These are phyloP conservation scores for Euphydryas editha DNA, from an alignment of 2,888 invertebrate genomes.

Conservation along the genomic window DNA sequence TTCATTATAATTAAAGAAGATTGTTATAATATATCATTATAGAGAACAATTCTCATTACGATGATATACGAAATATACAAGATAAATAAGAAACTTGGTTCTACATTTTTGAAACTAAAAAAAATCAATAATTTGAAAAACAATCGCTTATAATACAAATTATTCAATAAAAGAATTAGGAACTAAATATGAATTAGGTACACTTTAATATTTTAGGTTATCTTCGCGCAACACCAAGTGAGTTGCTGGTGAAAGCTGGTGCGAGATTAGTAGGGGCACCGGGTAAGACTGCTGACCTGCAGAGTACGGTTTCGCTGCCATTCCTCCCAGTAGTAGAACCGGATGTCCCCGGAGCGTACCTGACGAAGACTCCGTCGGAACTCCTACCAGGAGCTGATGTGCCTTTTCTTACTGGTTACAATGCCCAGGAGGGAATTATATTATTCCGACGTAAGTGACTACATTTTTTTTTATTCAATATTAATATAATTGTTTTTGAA, in stretches of 20 bases:
- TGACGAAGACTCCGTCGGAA: conserved; percentile 78
- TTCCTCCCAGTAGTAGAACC: conserved; percentile 84
- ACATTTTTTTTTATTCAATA: not conserved
- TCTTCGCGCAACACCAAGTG: conserved; percentile 83
- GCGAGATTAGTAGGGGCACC: conserved; percentile 77
- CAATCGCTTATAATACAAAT: too few species aligned
- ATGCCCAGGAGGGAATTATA: conserved; percentile 86
- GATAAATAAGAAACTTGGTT: too few species aligned
- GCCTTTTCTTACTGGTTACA: conserved; percentile 86
- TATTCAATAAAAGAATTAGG: not conserved
- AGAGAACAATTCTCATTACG: too few species aligned
- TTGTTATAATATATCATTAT: too few species aligned
- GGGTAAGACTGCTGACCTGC: conserved; percentile 71
- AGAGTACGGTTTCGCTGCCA: conserved; percentile 84
- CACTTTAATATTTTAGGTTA: conserved; percentile 62
- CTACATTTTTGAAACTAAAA: too few species aligned
- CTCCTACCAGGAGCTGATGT: conserved; percentile 80
- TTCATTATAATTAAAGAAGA: too few species aligned
- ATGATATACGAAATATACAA: too few species aligned
- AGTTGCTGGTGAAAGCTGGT: conserved; percentile 83
- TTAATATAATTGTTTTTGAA: too few species aligned
- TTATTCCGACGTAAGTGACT: conserved; percentile 81
- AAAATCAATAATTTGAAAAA: not conserved
- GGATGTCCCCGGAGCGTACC: conserved; percentile 71
- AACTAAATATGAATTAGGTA: not conserved